Percentiles rank a stretch among this genome's conserved stretches.
phyloP scores from a whole-genome alignment of 2,113 vertebrate genomes.

The Thunnus maccoyii region DNA sequence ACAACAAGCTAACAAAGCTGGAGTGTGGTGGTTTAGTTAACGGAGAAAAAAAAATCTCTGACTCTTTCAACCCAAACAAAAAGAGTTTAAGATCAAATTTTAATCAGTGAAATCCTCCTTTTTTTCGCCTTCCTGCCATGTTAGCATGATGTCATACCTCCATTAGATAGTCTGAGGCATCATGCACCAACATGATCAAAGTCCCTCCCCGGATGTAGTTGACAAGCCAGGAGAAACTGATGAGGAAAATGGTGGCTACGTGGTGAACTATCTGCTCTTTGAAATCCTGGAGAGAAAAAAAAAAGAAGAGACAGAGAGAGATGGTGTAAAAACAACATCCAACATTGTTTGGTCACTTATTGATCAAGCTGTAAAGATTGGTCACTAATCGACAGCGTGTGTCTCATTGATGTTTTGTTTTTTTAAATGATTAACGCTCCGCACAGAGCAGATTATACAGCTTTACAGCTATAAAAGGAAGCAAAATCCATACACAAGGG shows the following conservation, averaged over 20 bases:
- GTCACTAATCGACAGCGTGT: conserved; percentile 37
- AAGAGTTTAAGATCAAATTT: no score
- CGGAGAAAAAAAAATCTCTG: no score
- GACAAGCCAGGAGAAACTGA: conserved; percentile 95
- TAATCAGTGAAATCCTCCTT: background rate
- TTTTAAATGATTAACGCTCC: conserved; percentile 67
- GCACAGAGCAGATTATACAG: background rate
- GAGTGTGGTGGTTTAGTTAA: no score
- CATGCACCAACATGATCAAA: conserved; percentile 94
- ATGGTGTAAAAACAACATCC: conserved; percentile 1
- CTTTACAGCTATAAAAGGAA: background rate
- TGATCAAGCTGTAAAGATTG: conserved; percentile 53
- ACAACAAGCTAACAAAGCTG: no score
- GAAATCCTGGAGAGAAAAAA: conserved; percentile 87
- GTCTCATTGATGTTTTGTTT: background rate
- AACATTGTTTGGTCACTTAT: conserved; percentile 53
- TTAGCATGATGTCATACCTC: conserved; percentile 85
- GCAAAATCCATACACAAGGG: background rate
- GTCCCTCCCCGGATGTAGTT: conserved; percentile 95
- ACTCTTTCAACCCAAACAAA: no score
- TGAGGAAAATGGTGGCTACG: conserved; percentile 92
- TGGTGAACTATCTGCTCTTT: conserved; percentile 97
- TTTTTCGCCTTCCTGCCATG: background rate
- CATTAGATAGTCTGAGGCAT: conserved; percentile 92
- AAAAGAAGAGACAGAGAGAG: background rate